These are phyloP conservation scores for Coracias cyanogaster DNA, from an alignment of 2,797 vertebrate genomes.

Conservation along the genomic window DNA sequence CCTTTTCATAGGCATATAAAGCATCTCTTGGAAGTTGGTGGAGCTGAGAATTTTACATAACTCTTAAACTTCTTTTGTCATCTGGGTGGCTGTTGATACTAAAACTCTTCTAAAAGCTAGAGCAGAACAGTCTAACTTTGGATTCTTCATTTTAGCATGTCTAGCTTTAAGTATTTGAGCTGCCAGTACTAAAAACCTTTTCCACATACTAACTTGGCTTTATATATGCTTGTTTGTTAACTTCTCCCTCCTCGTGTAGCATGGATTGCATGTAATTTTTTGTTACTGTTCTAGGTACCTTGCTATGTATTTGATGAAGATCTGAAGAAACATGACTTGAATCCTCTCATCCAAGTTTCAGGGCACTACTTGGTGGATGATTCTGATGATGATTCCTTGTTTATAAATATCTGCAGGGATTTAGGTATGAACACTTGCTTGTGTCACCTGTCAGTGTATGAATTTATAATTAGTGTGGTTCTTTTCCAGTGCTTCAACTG, in stretches of 20 bases:
- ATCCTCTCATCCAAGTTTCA: conserved; percentile 87
- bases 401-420: conserved; percentile 94
- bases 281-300: conserved; percentile 84
- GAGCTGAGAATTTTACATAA: background rate
- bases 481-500: background rate
- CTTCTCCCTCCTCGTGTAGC: background rate
- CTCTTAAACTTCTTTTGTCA: background rate
- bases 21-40: background rate
- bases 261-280: background rate
- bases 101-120: background rate
- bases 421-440: conserved; percentile 82
- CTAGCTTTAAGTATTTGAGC: background rate
- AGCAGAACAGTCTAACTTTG: background rate
- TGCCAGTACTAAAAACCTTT: background rate
- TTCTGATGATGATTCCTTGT: conserved; percentile 83
- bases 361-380: conserved; percentile 92
- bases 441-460: background rate
- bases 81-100: background rate
- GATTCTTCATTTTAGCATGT: background rate
- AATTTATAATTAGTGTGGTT: background rate
- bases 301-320: conserved; percentile 89
- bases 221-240: background rate
- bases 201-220: background rate
- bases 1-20: background rate
- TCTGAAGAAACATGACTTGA: conserved; percentile 91